Base-by-base conservation (phyloP, 2,888 invertebrate genomes). In the Biston stratarius region DNA sequence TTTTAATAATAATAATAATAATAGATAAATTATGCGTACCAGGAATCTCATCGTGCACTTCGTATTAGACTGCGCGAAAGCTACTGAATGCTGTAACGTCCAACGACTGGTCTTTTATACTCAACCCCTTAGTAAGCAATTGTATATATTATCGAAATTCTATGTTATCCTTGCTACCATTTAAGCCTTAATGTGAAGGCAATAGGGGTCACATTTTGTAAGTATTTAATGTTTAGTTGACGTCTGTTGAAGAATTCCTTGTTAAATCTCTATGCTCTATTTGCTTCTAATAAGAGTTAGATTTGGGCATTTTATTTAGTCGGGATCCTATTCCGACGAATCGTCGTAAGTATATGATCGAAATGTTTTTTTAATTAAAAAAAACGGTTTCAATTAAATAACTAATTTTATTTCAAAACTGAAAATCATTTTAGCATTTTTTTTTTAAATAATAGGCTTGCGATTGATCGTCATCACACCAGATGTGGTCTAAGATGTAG, bases 21-120 rank as follows among this genome's bases (percentile, higher is more conserved):
- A 75, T 60, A 80, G 81, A 76, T 71, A 61, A 75, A 70, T 79
- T 24, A n/a, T n/a, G n/a, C 84, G 82, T 90, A 93, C 92, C 92
- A 93, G 91, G 83, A 93, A 93, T 93, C 92, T 93, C 93, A 93
- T 93, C 89, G 82, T 93, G 93, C 88, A 93, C 92, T 93, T 93
- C 93, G 87, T 78, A 80, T 85, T 82, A 85, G 93, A 93, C 93
- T 93, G 88, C 93, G 83, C 87, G 90, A 85, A 84, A 91, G 93
- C 93, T 93, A 93, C 93, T 93, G 93, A 93, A 92, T 93, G 74
- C 84, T 87, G 74, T 84, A 61, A 71, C 74, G 74, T 73, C 72
- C 74, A 65, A 71, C 72, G 76, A 75, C 74, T 73, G 81, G 78
- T 81, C 90, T 92, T 93, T 88, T 93, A 93, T 93, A 93, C 83